Evolutionary conservation across 2,888 invertebrate genomes (phyloP).

Genomic region (Netelia inedita): DNA sequence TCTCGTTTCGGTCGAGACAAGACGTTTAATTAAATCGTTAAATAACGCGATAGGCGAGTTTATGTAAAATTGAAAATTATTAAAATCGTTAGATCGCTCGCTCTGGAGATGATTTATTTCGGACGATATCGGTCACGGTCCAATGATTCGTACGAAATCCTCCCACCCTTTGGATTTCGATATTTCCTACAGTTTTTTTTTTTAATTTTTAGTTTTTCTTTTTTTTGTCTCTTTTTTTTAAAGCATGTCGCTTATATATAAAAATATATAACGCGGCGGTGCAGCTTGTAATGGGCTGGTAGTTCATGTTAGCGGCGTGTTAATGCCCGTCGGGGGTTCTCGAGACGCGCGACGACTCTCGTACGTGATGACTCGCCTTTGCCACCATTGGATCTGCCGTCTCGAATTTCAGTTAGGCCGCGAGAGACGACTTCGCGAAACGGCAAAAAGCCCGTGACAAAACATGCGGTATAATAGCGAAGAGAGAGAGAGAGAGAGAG

Average conservation of each 20-base stretch:
- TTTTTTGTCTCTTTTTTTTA: background rate
- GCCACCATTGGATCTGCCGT: slow-evolving; percentile 82
- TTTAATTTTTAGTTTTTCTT: background rate
- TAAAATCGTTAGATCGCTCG: background rate
- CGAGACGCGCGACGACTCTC: slow-evolving; percentile 65
- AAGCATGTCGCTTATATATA: background rate
- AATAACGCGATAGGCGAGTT: background rate
- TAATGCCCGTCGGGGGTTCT: slow-evolving; percentile 39
- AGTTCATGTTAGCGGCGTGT: slow-evolving; percentile 29
- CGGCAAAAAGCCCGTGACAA: slow-evolving; percentile 53
- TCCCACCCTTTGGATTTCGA: no score
- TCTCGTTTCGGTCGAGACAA: slow-evolving; percentile 12
- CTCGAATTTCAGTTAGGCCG: slow-evolving; percentile 82
- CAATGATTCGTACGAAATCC: no score
- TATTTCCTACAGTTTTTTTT: no score
- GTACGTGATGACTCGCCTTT: slow-evolving; percentile 82
- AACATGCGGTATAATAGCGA: slow-evolving; percentile 17
- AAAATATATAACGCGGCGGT: slow-evolving; percentile 18
- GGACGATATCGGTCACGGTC: no score
- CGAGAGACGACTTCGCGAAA: slow-evolving; percentile 58
- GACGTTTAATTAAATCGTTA: background rate
- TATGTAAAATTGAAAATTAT: background rate
- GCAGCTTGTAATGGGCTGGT: slow-evolving; percentile 44
- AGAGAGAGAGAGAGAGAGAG: slow-evolving; percentile 4
- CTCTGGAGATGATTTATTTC: no score